Conservation (phyloP, 1,140 invertebrate species). For the Pseudomyrmex cubaensis region DNA sequence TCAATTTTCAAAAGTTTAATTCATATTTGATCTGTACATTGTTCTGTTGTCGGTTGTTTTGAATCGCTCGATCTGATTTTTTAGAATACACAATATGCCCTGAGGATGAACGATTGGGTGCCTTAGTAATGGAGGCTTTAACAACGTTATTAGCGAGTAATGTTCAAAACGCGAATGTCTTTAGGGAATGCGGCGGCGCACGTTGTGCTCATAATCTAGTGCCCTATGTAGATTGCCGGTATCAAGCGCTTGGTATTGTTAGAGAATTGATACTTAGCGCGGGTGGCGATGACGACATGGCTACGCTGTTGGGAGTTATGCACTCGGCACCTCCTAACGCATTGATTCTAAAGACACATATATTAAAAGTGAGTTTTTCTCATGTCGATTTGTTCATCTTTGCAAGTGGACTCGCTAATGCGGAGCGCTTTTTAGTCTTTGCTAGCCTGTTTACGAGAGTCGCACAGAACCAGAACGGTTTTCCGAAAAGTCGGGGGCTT, state of each 20-base stretch:
- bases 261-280: slow-evolving; percentile 95
- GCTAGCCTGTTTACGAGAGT: slow-evolving; percentile 95
- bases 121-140: slow-evolving; percentile 94
- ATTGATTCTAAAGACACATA: slow-evolving; percentile 94
- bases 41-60: neutral
- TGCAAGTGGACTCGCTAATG: slow-evolving; percentile 4
- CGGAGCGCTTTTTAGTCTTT: slow-evolving; percentile 87
- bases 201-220: slow-evolving; percentile 96
- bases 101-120: slow-evolving; percentile 92
- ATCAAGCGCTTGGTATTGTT: slow-evolving; percentile 91
- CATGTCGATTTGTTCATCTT: neutral
- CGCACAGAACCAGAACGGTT: slow-evolving; percentile 97
- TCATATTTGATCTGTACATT: neutral
- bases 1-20: neutral
- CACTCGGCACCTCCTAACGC: slow-evolving; percentile 93
- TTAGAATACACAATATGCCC: slow-evolving; percentile 86
- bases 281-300: slow-evolving; percentile 98
- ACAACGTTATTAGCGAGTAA: slow-evolving; percentile 93
- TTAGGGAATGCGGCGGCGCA: slow-evolving; percentile 96
- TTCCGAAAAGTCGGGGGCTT: slow-evolving; percentile 99
- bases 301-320: slow-evolving; percentile 95
- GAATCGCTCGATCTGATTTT: slow-evolving; percentile 7
- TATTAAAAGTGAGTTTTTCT: slow-evolving; percentile 89
- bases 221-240: slow-evolving; percentile 93
- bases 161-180: slow-evolving; percentile 95